Conservation (phyloP, 2,113 vertebrate genomes). For the Tichodroma muraria region DNA sequence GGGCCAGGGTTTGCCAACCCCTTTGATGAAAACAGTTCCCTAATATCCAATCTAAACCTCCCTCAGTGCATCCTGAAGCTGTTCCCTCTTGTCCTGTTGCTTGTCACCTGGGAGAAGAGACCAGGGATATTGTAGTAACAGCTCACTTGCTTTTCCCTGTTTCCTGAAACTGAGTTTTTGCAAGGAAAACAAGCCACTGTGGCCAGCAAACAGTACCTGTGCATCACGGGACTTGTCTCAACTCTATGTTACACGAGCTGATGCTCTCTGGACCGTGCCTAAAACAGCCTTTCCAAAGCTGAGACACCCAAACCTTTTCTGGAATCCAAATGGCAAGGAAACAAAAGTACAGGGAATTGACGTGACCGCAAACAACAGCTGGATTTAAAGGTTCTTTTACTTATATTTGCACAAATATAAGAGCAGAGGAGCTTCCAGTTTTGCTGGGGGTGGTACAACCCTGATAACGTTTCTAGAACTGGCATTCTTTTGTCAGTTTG, state of each 20-base stretch:
- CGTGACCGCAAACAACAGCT: neutral
- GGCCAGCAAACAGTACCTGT: neutral
- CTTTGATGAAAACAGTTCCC: neutral
- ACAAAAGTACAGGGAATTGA: neutral
- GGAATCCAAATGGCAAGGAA: neutral
- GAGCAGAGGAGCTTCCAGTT: neutral
- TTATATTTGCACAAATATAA: neutral
- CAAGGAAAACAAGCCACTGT: neutral
- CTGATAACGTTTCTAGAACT: neutral
- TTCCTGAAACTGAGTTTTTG: neutral
- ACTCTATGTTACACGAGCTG: neutral
- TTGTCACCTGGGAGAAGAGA: neutral
- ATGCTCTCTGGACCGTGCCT: neutral
- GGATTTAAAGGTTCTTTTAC: neutral
- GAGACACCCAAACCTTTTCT: neutral
- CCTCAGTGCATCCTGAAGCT: neutral
- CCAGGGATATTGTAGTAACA: neutral
- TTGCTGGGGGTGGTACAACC: neutral
- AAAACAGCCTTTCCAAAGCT: neutral
- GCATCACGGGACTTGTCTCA: neutral
- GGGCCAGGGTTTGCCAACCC: neutral
- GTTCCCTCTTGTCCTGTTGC: neutral
- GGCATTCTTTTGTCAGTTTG: neutral
- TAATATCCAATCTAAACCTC: neutral
- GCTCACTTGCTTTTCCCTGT: neutral